Evolutionary conservation across 2,888 invertebrate species (phyloP), one percentile per base, ranked within the genome.

Genomic region (Temnothorax ravouxi): DNA sequence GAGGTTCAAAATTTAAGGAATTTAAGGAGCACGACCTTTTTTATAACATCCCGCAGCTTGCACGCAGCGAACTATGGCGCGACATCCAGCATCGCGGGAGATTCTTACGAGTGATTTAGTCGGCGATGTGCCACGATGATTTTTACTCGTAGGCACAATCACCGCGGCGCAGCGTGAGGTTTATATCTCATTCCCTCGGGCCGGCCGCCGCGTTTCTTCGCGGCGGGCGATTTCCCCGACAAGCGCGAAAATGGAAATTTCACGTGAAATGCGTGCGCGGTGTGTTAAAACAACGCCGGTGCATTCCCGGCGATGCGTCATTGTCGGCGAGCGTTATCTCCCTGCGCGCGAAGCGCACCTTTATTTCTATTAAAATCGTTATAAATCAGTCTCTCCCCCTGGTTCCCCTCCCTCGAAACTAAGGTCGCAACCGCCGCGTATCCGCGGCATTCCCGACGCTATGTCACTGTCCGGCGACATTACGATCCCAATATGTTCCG

Each of bases 331-430:
- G 85, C 87, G 84, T 91, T 90, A 90, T 47, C 66, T 67, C 29
- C 8, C 29, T 41, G 18, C 86, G 18, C 86, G 87, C 86, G n/a
- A 52, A 54, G 84, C 81, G 84, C 88, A 91, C 88, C 88, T 93
- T 93, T 91, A 92, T 92, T 93, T 93, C 90, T 89, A 91, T 92
- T 92, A 92, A 92, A 92, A 92, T 93, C 88, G 88, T 91, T 90
- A 91, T 93, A 93, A 93, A 93, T 93, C 93, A 93, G 90, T 91
- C 91, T 90, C 91, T 84, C 18, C 85, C 18, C n/a, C 6, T 9
- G n/a, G 38, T 52, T 3, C n/a, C 21, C 2, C n/a, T n/a, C 9
- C 18, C 18, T 2, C 34, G 47, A 34, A 76, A 87, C 80, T 88
- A 84, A 86, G 77, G 59, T 75, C 77, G 79, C 86, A 86, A 84